Evolutionary conservation across 1,140 invertebrate genomes (phyloP).

Genomic region (Saccostrea glomerata): DNA sequence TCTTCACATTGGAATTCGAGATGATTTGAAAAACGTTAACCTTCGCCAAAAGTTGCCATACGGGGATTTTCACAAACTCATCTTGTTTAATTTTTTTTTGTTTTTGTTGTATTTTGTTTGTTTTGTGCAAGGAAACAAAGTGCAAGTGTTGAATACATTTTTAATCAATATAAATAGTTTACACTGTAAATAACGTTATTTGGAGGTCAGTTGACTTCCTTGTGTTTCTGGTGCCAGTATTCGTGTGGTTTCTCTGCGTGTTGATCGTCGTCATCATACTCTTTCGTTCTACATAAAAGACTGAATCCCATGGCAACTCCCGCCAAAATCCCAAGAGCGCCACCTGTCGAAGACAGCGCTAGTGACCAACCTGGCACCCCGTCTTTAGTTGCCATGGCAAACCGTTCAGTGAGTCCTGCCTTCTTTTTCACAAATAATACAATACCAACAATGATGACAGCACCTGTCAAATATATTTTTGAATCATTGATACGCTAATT

Average conservation of each 20-base stretch:
- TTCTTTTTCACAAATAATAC: slow-evolving; percentile 51
- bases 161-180: neutral
- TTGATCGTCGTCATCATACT: slow-evolving; percentile 38
- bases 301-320: slow-evolving; percentile 39
- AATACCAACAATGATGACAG: slow-evolving; percentile 41
- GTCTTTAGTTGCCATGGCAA: slow-evolving; percentile 43
- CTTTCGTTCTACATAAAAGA: slow-evolving; percentile 18
- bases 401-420: slow-evolving; percentile 31
- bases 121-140: neutral
- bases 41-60: no score
- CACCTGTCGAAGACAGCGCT: slow-evolving; percentile 32
- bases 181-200: neutral
- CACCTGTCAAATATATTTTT: slow-evolving; percentile 17
- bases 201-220: slow-evolving; percentile 22
- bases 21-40: no score
- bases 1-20: no score
- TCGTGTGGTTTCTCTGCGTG: neutral
- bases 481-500: no score
- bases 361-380: slow-evolving; percentile 33
- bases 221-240: slow-evolving; percentile 42
- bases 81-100: neutral
- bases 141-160: neutral
- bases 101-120: neutral
- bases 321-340: neutral
- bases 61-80: no score